Percentiles rank a stretch among this genome's conserved stretches.
Conservation (phyloP, 2,113 vertebrate genomes). For the Oncorhynchus masou region DNA sequence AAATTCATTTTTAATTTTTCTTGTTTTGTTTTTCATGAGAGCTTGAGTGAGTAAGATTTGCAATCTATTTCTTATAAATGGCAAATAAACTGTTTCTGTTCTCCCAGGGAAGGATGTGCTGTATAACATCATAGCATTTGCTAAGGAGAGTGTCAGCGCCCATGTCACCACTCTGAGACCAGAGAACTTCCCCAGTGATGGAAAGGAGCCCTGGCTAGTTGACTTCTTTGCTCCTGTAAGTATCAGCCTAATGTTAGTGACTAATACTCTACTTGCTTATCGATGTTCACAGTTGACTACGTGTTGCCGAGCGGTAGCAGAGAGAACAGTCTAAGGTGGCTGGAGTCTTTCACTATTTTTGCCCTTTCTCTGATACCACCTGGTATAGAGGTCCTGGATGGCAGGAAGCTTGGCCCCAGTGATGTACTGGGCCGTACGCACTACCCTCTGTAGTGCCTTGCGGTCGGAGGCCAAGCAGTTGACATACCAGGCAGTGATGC, state of each 20-base stretch:
- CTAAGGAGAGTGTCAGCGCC: constrained; percentile 91
- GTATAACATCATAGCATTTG: constrained; percentile 93
- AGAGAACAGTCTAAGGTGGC: too few species aligned
- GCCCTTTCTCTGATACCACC: too few species aligned
- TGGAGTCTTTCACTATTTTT: too few species aligned
- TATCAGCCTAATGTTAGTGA: constrained; percentile 13
- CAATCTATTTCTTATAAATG: neutral
- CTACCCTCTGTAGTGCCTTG: too few species aligned
- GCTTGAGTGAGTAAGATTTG: neutral
- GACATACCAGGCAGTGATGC: too few species aligned
- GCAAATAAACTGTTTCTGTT: neutral
- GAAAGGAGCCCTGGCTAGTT: constrained; percentile 94
- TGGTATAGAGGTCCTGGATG: too few species aligned
- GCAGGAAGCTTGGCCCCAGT: too few species aligned
- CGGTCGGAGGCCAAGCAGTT: too few species aligned
- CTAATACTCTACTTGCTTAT: neutral
- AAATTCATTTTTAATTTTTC: too few species aligned
- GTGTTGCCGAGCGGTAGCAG: neutral
- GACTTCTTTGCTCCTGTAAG: constrained; percentile 97
- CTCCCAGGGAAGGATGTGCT: constrained; percentile 87
- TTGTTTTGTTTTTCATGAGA: too few species aligned
- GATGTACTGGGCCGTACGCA: too few species aligned
- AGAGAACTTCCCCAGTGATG: constrained; percentile 91
- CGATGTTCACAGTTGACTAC: neutral
- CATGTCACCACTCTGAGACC: constrained; percentile 91